phyloP scores from a whole-genome alignment of 2,113 vertebrate species.

The Tragelaphus imberbis region DNA sequence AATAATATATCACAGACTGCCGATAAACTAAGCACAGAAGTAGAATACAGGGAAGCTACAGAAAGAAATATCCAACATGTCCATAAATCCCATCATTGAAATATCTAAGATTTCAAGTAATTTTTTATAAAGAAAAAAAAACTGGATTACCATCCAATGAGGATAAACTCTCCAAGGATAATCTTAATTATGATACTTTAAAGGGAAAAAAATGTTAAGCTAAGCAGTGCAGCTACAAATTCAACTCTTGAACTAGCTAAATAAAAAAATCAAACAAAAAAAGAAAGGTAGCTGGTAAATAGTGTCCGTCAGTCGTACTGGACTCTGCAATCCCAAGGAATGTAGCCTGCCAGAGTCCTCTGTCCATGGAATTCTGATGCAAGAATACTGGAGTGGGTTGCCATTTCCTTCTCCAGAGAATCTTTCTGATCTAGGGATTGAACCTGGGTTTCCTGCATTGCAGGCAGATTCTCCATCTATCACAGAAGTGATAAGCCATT shows the following conservation, averaged over 20 bases:
- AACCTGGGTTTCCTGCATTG: fast-evolving
- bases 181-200: background rate
- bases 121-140: background rate
- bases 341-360: background rate
- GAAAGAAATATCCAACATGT: background rate
- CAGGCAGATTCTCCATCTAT: background rate
- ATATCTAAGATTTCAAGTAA: background rate
- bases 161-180: background rate
- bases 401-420: background rate
- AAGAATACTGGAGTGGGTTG: background rate
- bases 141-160: background rate
- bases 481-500: background rate
- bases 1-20: background rate
- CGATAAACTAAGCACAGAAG: background rate
- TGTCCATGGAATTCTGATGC: background rate
- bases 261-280: background rate
- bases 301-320: fast-evolving
- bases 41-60: background rate
- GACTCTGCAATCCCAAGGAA: background rate
- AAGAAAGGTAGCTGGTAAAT: background rate
- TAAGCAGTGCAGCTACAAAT: background rate
- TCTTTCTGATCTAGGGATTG: background rate
- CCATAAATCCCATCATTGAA: background rate
- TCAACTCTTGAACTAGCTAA: background rate
- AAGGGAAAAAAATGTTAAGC: background rate